Evolutionary conservation across 2,888 invertebrate species (phyloP).

Genomic region (Coremacera marginata): DNA sequence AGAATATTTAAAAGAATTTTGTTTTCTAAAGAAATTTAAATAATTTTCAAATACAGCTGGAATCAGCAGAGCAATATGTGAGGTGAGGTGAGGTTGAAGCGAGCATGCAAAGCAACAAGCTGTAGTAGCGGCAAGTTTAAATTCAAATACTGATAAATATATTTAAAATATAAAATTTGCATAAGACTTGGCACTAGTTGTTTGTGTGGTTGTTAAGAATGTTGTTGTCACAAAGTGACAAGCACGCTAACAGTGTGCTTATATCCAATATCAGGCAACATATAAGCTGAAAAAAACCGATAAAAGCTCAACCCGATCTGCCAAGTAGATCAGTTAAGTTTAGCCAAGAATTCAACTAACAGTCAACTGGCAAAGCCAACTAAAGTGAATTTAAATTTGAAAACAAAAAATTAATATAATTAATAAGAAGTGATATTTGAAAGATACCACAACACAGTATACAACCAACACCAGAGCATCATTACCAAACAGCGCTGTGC

Average conservation of each 20-base stretch:
- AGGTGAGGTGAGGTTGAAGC: neutral
- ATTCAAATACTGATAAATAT: conserved; percentile 34
- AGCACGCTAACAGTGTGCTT: neutral
- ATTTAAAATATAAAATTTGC: conserved; percentile 21
- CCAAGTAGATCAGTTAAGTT: conserved; percentile 63
- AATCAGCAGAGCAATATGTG: no score
- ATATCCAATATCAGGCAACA: neutral
- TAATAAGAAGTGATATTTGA: neutral
- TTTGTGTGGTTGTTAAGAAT: neutral
- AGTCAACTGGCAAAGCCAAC: neutral
- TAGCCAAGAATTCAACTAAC: conserved; percentile 56
- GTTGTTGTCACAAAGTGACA: neutral
- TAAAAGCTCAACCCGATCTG: conserved; percentile 63
- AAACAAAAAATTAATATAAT: neutral
- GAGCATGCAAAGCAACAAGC: neutral
- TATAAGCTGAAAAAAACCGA: conserved; percentile 51
- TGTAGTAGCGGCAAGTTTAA: neutral
- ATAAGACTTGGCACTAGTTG: neutral
- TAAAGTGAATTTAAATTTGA: neutral
- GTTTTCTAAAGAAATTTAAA: neutral
- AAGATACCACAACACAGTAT: neutral
- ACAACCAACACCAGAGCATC: no score
- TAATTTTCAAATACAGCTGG: neutral
- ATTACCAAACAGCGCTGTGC: no score
- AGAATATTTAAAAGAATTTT: no score